phyloP scores from a whole-genome alignment of 1,140 invertebrate genomes.

The Panagrolaimus sp. region DNA sequence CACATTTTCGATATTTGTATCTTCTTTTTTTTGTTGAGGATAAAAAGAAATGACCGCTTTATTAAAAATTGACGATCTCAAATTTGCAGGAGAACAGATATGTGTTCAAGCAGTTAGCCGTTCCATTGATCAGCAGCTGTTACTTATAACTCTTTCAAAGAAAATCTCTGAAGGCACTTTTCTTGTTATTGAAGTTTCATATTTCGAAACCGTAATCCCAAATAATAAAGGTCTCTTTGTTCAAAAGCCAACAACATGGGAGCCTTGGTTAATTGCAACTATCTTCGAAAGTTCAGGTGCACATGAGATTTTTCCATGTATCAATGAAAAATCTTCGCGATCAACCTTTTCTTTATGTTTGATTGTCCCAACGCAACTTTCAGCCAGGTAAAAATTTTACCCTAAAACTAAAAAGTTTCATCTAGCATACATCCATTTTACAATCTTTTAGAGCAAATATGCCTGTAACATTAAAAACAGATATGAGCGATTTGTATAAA shows the following conservation, averaged over 20 bases:
- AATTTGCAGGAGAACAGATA: slow-evolving; percentile 7
- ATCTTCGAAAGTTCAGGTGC: slow-evolving; percentile 22
- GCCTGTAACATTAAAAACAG: slow-evolving; percentile 4
- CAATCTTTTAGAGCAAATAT: slow-evolving; percentile 31
- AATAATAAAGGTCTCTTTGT: slow-evolving; percentile 20
- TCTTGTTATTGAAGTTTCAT: slow-evolving; percentile 16
- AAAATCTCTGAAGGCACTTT: slow-evolving; percentile 19
- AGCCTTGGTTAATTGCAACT: slow-evolving; percentile 24
- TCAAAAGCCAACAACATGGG: slow-evolving; percentile 22
- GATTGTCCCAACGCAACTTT: slow-evolving; percentile 16
- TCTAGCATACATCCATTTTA: too few relatives aligned
- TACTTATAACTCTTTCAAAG: slow-evolving; percentile 16
- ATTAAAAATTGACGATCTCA: too few relatives aligned
- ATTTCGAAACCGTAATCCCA: slow-evolving; percentile 23
- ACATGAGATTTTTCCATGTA: slow-evolving; percentile 21
- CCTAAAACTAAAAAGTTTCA: too few relatives aligned
- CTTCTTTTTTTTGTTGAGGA: too few relatives aligned
- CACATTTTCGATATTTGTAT: too few relatives aligned
- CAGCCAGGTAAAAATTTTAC: slow-evolving; percentile 18
- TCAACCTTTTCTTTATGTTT: slow-evolving; percentile 18
- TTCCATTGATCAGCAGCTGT: slow-evolving; percentile 27
- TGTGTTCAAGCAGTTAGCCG: slow-evolving; percentile 19
- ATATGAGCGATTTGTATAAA: background rate
- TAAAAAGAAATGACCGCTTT: too few relatives aligned
- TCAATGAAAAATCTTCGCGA: slow-evolving; percentile 13